A percentile compares a stretch with the other conserved stretches of the same genome.
Evolutionary conservation across 2,888 invertebrate species (phyloP).

Genomic region (Ceratothoa steindachneri): DNA sequence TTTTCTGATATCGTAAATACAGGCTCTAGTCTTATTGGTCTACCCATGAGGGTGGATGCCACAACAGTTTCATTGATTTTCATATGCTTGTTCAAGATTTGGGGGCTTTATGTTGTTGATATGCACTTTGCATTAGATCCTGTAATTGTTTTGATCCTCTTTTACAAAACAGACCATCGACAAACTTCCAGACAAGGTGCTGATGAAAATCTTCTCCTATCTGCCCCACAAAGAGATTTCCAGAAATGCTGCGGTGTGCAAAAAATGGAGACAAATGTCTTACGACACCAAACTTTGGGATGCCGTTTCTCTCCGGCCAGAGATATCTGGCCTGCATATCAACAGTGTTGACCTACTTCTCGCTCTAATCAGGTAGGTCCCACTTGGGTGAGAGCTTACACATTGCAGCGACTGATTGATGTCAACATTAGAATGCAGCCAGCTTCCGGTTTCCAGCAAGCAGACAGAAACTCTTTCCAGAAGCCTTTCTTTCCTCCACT

Average conservation of each 20-base stretch:
- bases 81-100: too few relatives aligned
- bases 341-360: constrained; percentile 80
- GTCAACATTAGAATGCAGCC: too few relatives aligned
- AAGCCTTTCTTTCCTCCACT: too few relatives aligned
- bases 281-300: constrained; percentile 95
- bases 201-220: constrained; percentile 90
- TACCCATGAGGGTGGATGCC: too few relatives aligned
- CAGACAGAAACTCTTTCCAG: background rate
- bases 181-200: constrained; percentile 93
- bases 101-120: too few relatives aligned
- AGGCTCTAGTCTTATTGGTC: too few relatives aligned
- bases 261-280: constrained; percentile 91
- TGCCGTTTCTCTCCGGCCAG: constrained; percentile 90
- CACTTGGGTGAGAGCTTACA: too few relatives aligned
- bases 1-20: too few relatives aligned
- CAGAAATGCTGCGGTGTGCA: constrained; percentile 87
- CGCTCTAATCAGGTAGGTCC: constrained; percentile 67
- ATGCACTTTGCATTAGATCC: too few relatives aligned
- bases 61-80: too few relatives aligned
- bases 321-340: constrained; percentile 90
- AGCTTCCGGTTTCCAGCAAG: too few relatives aligned
- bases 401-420: too few relatives aligned
- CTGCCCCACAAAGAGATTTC: constrained; percentile 89
- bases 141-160: background rate
- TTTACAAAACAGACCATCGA: constrained; percentile 72